phyloP scores from a whole-genome alignment of 2,797 vertebrate genomes.

The Melanotaenia nigrans region DNA sequence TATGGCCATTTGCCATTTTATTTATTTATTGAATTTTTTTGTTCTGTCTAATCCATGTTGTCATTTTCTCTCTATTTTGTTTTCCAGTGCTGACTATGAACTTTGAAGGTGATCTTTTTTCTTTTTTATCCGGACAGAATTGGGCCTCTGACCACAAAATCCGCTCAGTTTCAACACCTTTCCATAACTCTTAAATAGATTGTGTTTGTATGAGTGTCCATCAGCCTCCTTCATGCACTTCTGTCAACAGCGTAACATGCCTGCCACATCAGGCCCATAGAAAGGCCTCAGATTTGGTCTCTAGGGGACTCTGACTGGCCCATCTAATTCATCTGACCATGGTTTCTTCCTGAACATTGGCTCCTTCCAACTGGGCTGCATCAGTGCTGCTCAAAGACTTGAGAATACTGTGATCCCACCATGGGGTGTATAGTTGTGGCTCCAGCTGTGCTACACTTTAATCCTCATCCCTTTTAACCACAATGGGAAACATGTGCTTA shows the following conservation, averaged over 20 bases:
- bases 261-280: slow-evolving; percentile 39
- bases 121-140: slow-evolving; percentile 33
- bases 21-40: not conserved
- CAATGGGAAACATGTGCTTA: slow-evolving; percentile 85
- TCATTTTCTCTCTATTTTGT: slow-evolving; percentile 1
- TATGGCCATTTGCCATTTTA: slow-evolving; percentile 9
- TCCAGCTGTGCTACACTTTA: slow-evolving; percentile 74
- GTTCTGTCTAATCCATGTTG: slow-evolving; percentile 8
- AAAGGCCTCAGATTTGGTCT: slow-evolving; percentile 47
- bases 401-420: slow-evolving; percentile 77
- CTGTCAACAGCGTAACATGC: slow-evolving; percentile 64
- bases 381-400: slow-evolving; percentile 75
- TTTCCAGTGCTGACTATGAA: slow-evolving; percentile 33
- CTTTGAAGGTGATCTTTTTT: slow-evolving; percentile 53
- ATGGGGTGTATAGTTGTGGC: slow-evolving; percentile 74
- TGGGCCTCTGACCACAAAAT: slow-evolving; percentile 58
- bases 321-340: slow-evolving; percentile 44
- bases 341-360: slow-evolving; percentile 45
- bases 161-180: slow-evolving; percentile 80
- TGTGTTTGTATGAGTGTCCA: slow-evolving; percentile 56
- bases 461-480: slow-evolving; percentile 82
- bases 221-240: slow-evolving; percentile 31
- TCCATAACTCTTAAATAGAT: slow-evolving; percentile 71
- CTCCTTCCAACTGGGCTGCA: slow-evolving; percentile 65
- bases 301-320: slow-evolving; percentile 25